These are phyloP conservation scores for Dicerorhinus sumatrensis DNA, from an alignment of 2,113 vertebrate species.

Conservation along the genomic window DNA sequence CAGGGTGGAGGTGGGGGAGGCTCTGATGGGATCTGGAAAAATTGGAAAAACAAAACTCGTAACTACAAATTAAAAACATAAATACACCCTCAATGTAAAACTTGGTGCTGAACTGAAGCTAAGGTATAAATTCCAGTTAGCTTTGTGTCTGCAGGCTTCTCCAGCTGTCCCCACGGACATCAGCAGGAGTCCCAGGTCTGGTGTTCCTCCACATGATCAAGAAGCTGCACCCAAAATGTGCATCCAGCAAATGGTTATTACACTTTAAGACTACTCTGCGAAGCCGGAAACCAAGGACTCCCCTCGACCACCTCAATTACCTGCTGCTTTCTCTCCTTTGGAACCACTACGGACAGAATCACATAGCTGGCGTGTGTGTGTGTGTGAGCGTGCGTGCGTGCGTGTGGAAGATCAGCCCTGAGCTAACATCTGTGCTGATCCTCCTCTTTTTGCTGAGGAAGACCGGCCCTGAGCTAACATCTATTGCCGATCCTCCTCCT, in stretches of 20 bases:
- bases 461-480: too few species aligned
- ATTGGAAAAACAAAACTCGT: background rate
- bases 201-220: rapidly evolving
- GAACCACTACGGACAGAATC: background rate
- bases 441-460: too few species aligned
- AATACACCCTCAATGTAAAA: background rate
- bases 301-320: rapidly evolving
- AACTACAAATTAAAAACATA: background rate
- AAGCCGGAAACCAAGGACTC: background rate
- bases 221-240: background rate
- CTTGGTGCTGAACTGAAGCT: background rate
- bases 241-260: background rate
- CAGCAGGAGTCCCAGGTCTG: background rate
- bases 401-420: too few species aligned
- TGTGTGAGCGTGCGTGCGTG: too few species aligned
- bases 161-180: rapidly evolving
- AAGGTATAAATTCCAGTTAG: rapidly evolving
- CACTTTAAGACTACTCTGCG: background rate
- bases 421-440: too few species aligned
- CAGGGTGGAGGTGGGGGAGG: background rate
- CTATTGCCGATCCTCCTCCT: too few species aligned
- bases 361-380: background rate
- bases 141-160: background rate
- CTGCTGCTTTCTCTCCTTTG: background rate
- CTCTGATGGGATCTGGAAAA: background rate